Conservation (phyloP, 2,888 invertebrate genomes). For the Agriopis aurantiaria region DNA sequence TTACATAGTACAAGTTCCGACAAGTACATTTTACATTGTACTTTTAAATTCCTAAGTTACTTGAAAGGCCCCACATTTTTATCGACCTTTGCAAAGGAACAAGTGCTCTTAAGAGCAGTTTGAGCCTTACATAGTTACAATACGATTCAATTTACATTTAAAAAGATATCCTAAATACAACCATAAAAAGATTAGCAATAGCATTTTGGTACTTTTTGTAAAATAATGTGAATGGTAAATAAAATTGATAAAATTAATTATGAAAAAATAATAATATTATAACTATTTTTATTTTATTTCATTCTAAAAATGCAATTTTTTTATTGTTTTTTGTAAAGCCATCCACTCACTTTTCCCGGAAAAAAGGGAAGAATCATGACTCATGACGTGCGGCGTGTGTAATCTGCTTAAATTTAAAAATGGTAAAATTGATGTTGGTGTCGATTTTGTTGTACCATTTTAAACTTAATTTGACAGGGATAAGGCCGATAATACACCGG, state of each 20-base stretch:
- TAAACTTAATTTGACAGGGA: not conserved
- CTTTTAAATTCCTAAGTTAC: slow-evolving; percentile 27
- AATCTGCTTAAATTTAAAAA: not conserved
- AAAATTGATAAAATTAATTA: not conserved
- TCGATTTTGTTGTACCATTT: slow-evolving; percentile 1
- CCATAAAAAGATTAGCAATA: slow-evolving; percentile 9
- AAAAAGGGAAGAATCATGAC: not conserved
- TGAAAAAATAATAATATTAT: not conserved
- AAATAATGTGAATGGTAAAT: slow-evolving; percentile 2
- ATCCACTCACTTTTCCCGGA: no score
- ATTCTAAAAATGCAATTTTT: no score
- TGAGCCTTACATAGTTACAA: slow-evolving; percentile 23
- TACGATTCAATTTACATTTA: slow-evolving; percentile 21
- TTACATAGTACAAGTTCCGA: not conserved
- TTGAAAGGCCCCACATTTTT: slow-evolving; percentile 24
- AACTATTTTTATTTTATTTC: no score
- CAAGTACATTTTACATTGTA: slow-evolving; percentile 13
- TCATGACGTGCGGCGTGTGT: not conserved
- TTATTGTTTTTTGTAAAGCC: no score
- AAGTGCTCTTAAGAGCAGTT: slow-evolving; percentile 26
- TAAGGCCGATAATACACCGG: no score
- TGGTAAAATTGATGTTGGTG: not conserved
- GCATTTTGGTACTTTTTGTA: slow-evolving; percentile 20
- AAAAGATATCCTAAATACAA: slow-evolving; percentile 15
- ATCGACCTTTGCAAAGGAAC: slow-evolving; percentile 22